These are phyloP conservation scores for Notarius lentiginosus DNA, from an alignment of 2,113 vertebrate genomes.

Conservation along the genomic window DNA sequence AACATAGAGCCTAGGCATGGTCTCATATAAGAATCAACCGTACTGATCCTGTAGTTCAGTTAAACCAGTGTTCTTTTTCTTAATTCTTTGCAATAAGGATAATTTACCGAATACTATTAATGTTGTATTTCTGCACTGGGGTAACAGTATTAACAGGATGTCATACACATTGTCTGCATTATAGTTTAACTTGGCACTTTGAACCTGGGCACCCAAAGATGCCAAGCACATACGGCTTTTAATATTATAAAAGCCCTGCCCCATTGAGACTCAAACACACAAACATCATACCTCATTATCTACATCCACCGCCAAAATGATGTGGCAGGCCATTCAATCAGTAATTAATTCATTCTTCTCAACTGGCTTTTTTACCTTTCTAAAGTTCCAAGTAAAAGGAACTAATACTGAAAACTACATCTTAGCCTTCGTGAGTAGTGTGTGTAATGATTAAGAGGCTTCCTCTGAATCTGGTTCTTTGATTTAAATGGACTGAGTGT, in stretches of 20 bases:
- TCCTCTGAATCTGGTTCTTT: not conserved
- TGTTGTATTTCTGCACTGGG: not conserved
- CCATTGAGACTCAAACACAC: constrained; percentile 58
- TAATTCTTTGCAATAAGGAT: not conserved
- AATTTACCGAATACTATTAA: not conserved
- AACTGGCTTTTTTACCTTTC: constrained; percentile 66
- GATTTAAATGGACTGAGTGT: not conserved
- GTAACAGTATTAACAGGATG: constrained; percentile 1
- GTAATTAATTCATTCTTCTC: constrained; percentile 70
- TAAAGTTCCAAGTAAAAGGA: constrained; percentile 67
- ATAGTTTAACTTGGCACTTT: not conserved
- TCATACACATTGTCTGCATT: not conserved
- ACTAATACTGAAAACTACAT: constrained; percentile 48
- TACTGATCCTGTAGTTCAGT: not conserved
- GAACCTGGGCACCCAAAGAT: not conserved
- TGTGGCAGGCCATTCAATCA: constrained; percentile 67
- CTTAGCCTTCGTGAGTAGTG: constrained; percentile 49
- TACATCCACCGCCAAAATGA: constrained; percentile 54
- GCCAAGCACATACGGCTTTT: constrained; percentile 61
- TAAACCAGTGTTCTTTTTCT: not conserved
- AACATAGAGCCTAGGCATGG: not conserved
- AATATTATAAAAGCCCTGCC: constrained; percentile 66
- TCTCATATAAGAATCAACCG: not conserved
- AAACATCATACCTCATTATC: constrained; percentile 60
- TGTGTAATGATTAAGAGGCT: constrained; percentile 44